Base-by-base conservation (phyloP, 2,888 invertebrate species). In the Cerastoderma edule region DNA sequence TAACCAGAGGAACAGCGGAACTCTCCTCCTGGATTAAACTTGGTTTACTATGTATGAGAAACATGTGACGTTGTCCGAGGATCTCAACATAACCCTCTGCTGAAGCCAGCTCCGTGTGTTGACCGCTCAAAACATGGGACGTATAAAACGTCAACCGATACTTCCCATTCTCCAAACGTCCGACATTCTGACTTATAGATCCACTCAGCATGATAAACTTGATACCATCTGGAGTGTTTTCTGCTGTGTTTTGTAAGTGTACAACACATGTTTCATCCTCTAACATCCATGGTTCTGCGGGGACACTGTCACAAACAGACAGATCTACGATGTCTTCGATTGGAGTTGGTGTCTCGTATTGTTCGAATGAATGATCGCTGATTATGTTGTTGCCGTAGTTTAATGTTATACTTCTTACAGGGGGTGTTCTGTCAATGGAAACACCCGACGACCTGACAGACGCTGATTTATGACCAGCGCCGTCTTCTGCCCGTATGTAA, bases 401-500 rank as follows among this genome's bases (percentile, higher is more conserved):
- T 10, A 69, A 13, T 33, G 32, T 60, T 1, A 50, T 64, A n/a
- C 27, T 50, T 27, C 75, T 65, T 1, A 72, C 39, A 33, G 79
- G 79, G 28, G 69, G 48, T 24, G 72, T 72, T 64, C 53, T 48
- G 54, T 79, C 79, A 35, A 79, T 72, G 22, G 63, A 5, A 6
- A 73, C 72, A 30, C 79, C 79, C 27, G 75, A 67, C 44, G 79
- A 79, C 19, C 13, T 48, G 16, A 70, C 70, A n/a, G 57, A 22
- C 5, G 54, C 46, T 13, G 79, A 79, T 33, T 50, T 35, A 54
- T 72, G 73, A 28, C 72, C 79, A 13, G 68, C 70, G 3, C 39
- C 67, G 67, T 79, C 79, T 22, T 50, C 33, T 24, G 79, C 79
- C 57, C 67, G 32, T 5, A 79, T 70, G 10, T 60, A 60, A 27